These are phyloP conservation scores for Neosilurus hyrtlii DNA, from an alignment of 2,797 vertebrate genomes.

Conservation along the genomic window DNA sequence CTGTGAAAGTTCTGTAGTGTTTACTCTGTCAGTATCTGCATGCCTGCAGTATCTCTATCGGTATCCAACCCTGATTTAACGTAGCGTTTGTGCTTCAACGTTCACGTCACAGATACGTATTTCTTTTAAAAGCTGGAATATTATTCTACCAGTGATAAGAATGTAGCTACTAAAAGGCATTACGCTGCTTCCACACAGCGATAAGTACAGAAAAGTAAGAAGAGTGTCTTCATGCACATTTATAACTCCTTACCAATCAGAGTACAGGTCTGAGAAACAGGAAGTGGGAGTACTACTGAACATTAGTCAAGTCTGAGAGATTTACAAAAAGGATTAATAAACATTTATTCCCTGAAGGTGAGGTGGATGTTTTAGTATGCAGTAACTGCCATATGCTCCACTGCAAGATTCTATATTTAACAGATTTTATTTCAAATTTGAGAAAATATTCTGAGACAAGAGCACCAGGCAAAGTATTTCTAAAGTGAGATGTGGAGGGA, in stretches of 20 bases:
- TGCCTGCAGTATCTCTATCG: slow-evolving; percentile 16
- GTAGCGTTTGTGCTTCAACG: background rate
- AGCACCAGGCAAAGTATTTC: background rate
- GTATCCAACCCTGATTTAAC: background rate
- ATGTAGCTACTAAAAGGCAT: background rate
- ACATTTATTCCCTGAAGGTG: too few relatives aligned
- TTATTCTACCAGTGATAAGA: background rate
- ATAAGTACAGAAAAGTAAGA: background rate
- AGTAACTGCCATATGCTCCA: too few relatives aligned
- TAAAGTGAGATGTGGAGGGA: background rate
- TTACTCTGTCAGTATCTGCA: slow-evolving; percentile 45
- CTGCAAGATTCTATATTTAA: too few relatives aligned
- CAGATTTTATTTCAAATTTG: background rate
- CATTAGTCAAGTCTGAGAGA: background rate
- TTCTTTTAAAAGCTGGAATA: too few relatives aligned
- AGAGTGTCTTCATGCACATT: background rate
- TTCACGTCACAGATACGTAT: background rate
- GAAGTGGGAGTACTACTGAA: background rate
- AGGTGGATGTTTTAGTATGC: too few relatives aligned
- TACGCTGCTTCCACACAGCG: background rate
- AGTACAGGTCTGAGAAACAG: background rate
- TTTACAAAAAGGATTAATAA: too few relatives aligned
- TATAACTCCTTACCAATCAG: background rate
- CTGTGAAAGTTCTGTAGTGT: slow-evolving; percentile 28
- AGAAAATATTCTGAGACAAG: background rate